phyloP scores from a whole-genome alignment of 2,888 invertebrate species.

The Pecten maximus region DNA sequence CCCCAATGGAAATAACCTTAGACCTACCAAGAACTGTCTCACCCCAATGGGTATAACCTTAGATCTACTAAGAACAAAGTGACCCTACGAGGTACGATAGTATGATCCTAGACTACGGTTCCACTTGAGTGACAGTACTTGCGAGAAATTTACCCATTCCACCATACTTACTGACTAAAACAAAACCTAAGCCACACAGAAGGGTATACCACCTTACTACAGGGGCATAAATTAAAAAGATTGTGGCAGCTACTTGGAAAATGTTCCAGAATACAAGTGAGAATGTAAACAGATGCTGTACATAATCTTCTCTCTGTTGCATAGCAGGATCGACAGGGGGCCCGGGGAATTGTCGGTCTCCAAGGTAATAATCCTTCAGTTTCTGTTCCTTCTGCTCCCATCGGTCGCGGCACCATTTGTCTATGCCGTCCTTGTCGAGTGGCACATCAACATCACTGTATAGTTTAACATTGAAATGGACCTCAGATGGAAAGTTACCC shows the following conservation, averaged over 20 bases:
- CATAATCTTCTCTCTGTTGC: slow-evolving; percentile 42
- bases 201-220: slow-evolving; percentile 61
- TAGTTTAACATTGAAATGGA: slow-evolving; percentile 89
- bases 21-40: too few relatives aligned
- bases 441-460: slow-evolving; percentile 67
- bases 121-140: slow-evolving; percentile 1
- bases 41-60: too few relatives aligned
- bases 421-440: slow-evolving; percentile 57
- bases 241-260: slow-evolving; percentile 59
- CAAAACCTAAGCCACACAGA: slow-evolving; percentile 46
- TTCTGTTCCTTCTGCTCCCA: slow-evolving; percentile 82
- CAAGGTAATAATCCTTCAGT: slow-evolving; percentile 71
- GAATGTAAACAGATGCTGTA: slow-evolving; percentile 49
- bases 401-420: slow-evolving; percentile 79
- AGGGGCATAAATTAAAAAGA: slow-evolving; percentile 56
- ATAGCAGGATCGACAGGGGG: slow-evolving; percentile 32
- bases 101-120: background rate
- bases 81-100: background rate
- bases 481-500: slow-evolving; percentile 90
- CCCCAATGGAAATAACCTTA: too few relatives aligned
- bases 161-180: slow-evolving; percentile 53
- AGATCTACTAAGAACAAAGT: too few relatives aligned
- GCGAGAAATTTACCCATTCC: slow-evolving; percentile 41
- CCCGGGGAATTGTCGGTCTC: slow-evolving; percentile 39
- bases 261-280: slow-evolving; percentile 64